Conservation (phyloP, 2,797 vertebrate genomes). For the Todus mexicanus region DNA sequence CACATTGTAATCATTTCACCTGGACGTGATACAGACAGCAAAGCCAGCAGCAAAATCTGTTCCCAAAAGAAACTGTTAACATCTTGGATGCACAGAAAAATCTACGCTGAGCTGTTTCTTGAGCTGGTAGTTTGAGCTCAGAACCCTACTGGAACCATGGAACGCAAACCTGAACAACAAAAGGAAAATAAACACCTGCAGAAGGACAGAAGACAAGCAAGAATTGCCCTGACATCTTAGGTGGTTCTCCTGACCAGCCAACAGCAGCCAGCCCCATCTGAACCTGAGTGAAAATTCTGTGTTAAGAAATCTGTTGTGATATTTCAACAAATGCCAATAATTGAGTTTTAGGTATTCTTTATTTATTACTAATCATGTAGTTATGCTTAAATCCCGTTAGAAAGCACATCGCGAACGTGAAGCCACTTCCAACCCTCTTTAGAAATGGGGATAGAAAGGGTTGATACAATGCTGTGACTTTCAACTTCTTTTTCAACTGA, state of each 20-base stretch:
- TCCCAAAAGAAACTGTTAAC: background rate
- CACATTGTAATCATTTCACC: background rate
- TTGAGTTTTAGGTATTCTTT: background rate
- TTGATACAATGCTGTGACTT: background rate
- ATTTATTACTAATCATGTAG: background rate
- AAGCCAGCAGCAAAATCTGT: background rate
- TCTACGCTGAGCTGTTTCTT: background rate
- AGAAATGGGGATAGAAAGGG: background rate
- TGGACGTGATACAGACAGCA: background rate
- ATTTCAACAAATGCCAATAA: background rate
- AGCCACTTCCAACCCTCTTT: background rate
- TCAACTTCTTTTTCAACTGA: background rate
- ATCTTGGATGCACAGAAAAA: background rate
- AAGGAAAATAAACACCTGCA: background rate
- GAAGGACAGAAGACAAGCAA: background rate
- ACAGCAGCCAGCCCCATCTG: background rate
- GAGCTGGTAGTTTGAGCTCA: background rate
- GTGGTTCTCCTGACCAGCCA: background rate
- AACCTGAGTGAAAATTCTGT: background rate
- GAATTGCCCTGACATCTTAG: background rate
- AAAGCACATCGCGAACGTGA: background rate
- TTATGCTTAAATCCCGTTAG: background rate
- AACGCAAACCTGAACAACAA: background rate
- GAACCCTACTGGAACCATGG: background rate
- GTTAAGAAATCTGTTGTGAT: background rate